Base-by-base conservation (phyloP, 2,113 vertebrate genomes). In the Rallus limicola region DNA sequence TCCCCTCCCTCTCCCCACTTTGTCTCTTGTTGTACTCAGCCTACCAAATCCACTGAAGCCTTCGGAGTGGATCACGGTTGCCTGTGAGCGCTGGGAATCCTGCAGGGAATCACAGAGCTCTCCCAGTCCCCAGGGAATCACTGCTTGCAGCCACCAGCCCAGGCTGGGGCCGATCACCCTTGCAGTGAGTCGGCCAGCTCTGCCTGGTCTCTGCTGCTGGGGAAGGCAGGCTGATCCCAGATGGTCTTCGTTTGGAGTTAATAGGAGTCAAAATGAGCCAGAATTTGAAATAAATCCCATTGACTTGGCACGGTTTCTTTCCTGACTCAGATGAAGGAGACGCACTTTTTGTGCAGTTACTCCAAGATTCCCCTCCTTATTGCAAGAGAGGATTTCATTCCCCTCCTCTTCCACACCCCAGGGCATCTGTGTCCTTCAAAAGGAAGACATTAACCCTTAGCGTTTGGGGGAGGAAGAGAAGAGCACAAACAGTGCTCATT, bases 171-270 rank as follows among this genome's bases (percentile, higher is more conserved):
- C 0, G 0, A 14, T 34, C 1, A 11, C 63, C 76, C 82, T 80
- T 13, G 71, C 60, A 9, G 34, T 1, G 28, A 59, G 20, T 29
- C 28, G 1, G 34, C 59, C 76, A 52, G 81, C 63, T 25, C 86
- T 75, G 89, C 89, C 55, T 52, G 34, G 25, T 42, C 77, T 53
- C n/a, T 62, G 76, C 80, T 44, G 56, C 82, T 78, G 1, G 28
- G 90, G 64, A 31, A 91, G 84, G 86, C 90, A 80, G 93, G 75
- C 89, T 80, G 68, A 74, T 77, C 92, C 91, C 97, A 97, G 97
- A 95, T 97, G 96, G 91, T 95, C 95, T 95, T 97, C 16, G 19
- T 97, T 97, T 97, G 75, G 87, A 95, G 91, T 94, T 95, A 95
- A 97, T 94, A 96, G 95, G 86, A 96, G 70, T 68, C 89, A 7